phyloP scores from a whole-genome alignment of 2,888 invertebrate genomes.

The Hyposoter didymator region DNA sequence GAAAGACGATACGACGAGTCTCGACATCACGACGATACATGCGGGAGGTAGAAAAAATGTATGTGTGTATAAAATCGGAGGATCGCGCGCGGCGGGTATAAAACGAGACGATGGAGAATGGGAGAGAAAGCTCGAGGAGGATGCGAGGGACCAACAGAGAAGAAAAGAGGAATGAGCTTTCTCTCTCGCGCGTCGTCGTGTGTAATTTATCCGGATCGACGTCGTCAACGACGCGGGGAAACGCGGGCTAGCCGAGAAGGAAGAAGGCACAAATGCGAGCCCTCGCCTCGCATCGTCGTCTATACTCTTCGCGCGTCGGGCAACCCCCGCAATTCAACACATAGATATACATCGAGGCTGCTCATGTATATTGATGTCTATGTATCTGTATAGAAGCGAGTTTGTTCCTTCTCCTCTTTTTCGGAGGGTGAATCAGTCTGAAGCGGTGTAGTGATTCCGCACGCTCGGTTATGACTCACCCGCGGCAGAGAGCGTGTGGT shows the following conservation, averaged over 20 bases:
- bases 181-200: conserved; percentile 4
- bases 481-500: conserved; percentile 35
- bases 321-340: conserved; percentile 38
- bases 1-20: conserved; percentile 17
- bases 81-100: neutral
- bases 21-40: neutral
- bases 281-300: conserved; percentile 35
- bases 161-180: neutral
- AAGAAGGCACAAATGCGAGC: conserved; percentile 44
- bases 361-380: neutral
- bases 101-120: conserved; percentile 23
- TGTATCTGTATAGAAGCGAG: neutral
- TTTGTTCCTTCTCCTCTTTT: conserved; percentile 55
- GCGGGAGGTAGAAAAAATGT: neutral
- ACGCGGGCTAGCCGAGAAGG: conserved; percentile 10
- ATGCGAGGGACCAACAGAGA: neutral
- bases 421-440: conserved; percentile 72
- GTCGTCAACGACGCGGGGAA: conserved; percentile 26
- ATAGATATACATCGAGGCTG: neutral
- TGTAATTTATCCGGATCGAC: conserved; percentile 51
- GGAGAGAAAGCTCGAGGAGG: conserved; percentile 35
- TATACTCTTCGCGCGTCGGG: conserved; percentile 31
- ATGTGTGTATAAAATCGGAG: conserved; percentile 1
- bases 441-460: conserved; percentile 69
- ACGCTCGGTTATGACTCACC: conserved; percentile 72